phyloP scores from a whole-genome alignment of 2,888 invertebrate genomes.

The Empis livida region DNA sequence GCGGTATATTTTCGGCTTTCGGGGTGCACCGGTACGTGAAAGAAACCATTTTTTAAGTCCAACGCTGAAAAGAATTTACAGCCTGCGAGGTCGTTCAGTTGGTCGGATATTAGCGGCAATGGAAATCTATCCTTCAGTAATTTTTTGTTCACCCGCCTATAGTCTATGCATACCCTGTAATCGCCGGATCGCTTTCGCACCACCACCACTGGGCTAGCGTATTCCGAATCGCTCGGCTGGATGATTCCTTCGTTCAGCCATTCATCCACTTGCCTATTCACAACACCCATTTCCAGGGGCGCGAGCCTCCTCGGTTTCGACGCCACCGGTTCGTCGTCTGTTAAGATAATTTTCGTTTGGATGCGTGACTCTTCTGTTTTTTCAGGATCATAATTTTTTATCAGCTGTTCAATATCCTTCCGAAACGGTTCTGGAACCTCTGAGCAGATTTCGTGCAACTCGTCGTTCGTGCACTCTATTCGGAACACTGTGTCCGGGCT shows the following conservation, averaged over 20 bases:
- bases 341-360: no score
- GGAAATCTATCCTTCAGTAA: slow-evolving; percentile 15
- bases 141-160: slow-evolving; percentile 14
- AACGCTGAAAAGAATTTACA: neutral
- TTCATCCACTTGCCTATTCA: slow-evolving; percentile 8
- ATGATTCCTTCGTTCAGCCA: slow-evolving; percentile 19
- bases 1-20: neutral
- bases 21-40: neutral
- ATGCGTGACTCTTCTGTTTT: no score
- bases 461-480: no score
- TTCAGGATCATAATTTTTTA: no score
- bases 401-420: no score
- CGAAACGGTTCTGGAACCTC: no score
- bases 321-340: no score
- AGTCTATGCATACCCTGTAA: slow-evolving; percentile 20
- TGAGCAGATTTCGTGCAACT: no score
- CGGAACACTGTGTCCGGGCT: no score
- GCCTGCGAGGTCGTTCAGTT: neutral
- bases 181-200: slow-evolving; percentile 8
- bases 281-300: neutral
- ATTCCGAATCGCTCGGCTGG: slow-evolving; percentile 18
- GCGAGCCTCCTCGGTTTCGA: no score
- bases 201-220: slow-evolving; percentile 12
- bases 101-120: neutral
- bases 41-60: neutral